Evolutionary conservation across 2,797 vertebrate genomes (phyloP).

Genomic region (Enteromius afrohamiltoni): DNA sequence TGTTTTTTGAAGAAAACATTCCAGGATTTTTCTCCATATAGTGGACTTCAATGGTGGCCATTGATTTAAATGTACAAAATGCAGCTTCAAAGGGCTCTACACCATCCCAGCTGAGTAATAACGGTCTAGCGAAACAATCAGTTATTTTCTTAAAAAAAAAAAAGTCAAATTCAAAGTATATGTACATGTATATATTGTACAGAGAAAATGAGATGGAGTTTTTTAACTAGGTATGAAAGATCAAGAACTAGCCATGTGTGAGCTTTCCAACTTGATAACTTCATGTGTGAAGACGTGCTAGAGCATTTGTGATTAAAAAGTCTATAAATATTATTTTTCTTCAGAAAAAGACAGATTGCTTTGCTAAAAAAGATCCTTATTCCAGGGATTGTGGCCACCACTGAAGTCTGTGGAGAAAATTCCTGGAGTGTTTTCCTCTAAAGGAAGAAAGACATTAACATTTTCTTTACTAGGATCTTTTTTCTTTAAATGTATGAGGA

Average conservation of each 20-base stretch:
- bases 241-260: background rate
- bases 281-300: background rate
- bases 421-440: too few species aligned
- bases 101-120: background rate
- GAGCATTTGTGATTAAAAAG: background rate
- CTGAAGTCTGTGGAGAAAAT: background rate
- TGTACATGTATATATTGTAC: too few species aligned
- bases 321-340: background rate
- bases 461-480: background rate
- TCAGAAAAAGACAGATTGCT: background rate
- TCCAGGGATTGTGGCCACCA: background rate
- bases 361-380: background rate
- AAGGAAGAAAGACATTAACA: background rate
- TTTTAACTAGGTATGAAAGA: background rate
- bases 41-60: background rate
- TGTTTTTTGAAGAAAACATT: background rate
- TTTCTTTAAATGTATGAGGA: too few species aligned
- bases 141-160: background rate
- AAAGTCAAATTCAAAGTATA: background rate
- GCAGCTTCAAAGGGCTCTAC: background rate
- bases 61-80: background rate
- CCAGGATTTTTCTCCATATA: background rate
- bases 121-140: background rate
- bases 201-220: background rate
- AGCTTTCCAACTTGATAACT: background rate